Evolutionary conservation across 2,888 invertebrate genomes (phyloP).

Genomic region (Sarcophaga rosellei): DNA sequence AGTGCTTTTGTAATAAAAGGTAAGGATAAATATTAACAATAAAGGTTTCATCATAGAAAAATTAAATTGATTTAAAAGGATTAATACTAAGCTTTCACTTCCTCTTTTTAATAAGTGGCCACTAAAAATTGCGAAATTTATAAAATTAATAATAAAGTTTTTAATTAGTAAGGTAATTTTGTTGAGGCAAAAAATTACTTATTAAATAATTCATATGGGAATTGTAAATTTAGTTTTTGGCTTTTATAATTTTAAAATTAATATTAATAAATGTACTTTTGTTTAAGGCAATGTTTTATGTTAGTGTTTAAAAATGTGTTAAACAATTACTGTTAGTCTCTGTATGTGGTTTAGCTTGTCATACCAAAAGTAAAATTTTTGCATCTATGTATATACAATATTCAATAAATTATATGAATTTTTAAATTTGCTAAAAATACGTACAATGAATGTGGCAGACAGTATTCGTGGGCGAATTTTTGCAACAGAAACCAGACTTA

Average conservation of each 20-base stretch:
- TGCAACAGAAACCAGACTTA: conserved; percentile 7
- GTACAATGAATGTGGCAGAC: conserved; percentile 12
- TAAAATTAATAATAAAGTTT: too few species aligned
- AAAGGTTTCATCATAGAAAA: not conserved
- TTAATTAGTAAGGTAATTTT: too few species aligned
- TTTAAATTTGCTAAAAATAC: not conserved
- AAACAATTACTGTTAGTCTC: not conserved
- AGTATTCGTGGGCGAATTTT: not conserved
- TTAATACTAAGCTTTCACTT: not conserved
- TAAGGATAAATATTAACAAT: not conserved
- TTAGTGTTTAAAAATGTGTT: not conserved
- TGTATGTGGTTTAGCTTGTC: not conserved
- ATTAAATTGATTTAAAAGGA: not conserved
- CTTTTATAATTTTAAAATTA: not conserved
- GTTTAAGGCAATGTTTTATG: not conserved
- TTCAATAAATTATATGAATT: conserved; percentile 4
- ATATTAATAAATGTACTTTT: not conserved
- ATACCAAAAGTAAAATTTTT: not conserved
- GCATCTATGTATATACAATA: too few species aligned
- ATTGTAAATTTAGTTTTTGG: too few species aligned
- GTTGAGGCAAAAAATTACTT: too few species aligned
- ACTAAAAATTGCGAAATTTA: not conserved
- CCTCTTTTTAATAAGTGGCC: not conserved
- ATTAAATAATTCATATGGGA: too few species aligned
- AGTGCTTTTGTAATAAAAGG: not conserved